Evolutionary conservation across 2,888 invertebrate genomes (phyloP).

Genomic region (Yponomeuta evonymella): DNA sequence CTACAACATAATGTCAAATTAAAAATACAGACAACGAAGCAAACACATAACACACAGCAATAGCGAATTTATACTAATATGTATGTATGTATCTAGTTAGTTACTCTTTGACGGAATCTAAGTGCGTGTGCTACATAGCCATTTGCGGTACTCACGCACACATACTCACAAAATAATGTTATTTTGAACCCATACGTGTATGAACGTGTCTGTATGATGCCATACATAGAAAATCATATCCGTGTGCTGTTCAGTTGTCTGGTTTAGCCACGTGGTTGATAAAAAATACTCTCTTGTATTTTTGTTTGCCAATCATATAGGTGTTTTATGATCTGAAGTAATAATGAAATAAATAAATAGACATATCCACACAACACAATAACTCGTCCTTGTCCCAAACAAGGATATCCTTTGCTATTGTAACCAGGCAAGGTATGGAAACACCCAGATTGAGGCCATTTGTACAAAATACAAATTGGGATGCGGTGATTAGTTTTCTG

Average conservation of each 20-base stretch:
- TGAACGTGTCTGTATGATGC: constrained; percentile 4
- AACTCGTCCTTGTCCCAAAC: too few species aligned
- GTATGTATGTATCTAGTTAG: neutral
- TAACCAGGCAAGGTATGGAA: too few species aligned
- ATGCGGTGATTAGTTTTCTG: too few species aligned
- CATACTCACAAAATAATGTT: neutral
- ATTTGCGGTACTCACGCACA: constrained; percentile 7
- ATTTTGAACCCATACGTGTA: constrained; percentile 9
- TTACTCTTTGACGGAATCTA: constrained; percentile 2
- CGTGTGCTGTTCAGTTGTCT: neutral
- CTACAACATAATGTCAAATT: too few species aligned
- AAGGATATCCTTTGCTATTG: too few species aligned
- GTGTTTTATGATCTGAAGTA: neutral
- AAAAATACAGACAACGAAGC: too few species aligned
- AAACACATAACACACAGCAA: neutral
- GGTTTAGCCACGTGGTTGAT: neutral
- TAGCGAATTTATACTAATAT: neutral
- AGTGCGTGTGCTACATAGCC: constrained; percentile 12
- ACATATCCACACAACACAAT: too few species aligned
- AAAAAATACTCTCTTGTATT: neutral
- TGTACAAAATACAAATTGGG: too few species aligned
- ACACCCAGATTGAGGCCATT: too few species aligned
- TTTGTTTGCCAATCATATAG: neutral
- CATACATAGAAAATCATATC: neutral
- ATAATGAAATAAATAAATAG: neutral